Conservation (phyloP, 2,888 invertebrate genomes). For the Dione juno region DNA sequence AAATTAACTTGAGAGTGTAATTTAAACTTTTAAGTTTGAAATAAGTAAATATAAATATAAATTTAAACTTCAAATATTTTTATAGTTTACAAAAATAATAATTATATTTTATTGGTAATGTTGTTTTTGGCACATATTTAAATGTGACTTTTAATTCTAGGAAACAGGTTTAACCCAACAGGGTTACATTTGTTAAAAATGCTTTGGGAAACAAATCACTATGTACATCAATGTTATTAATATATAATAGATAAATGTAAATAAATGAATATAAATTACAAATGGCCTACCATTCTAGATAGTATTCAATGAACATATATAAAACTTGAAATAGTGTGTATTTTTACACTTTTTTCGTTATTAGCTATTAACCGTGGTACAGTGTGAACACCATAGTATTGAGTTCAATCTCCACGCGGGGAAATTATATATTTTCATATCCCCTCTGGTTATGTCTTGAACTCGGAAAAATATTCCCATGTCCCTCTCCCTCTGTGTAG, state of each 20-base stretch:
- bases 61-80: not conserved
- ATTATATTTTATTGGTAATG: not conserved
- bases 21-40: not conserved
- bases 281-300: not conserved
- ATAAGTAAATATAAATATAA: not conserved
- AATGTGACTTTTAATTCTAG: not conserved
- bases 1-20: not conserved
- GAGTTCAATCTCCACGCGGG: too few relatives aligned
- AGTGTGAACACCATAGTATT: too few relatives aligned
- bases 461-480: too few relatives aligned
- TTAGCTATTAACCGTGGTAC: too few relatives aligned
- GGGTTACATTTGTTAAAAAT: not conserved
- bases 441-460: too few relatives aligned
- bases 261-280: not conserved
- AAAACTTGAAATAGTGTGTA: not conserved
- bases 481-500: too few relatives aligned
- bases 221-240: not conserved
- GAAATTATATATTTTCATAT: too few relatives aligned
- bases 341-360: too few relatives aligned
- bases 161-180: not conserved
- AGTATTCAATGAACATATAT: not conserved
- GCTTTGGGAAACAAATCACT: not conserved
- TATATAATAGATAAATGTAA: not conserved
- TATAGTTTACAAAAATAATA: slow-evolving; percentile 7
- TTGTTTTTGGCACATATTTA: not conserved